Conservation (phyloP, 2,113 vertebrate species). For the Urocitellus parryii region DNA sequence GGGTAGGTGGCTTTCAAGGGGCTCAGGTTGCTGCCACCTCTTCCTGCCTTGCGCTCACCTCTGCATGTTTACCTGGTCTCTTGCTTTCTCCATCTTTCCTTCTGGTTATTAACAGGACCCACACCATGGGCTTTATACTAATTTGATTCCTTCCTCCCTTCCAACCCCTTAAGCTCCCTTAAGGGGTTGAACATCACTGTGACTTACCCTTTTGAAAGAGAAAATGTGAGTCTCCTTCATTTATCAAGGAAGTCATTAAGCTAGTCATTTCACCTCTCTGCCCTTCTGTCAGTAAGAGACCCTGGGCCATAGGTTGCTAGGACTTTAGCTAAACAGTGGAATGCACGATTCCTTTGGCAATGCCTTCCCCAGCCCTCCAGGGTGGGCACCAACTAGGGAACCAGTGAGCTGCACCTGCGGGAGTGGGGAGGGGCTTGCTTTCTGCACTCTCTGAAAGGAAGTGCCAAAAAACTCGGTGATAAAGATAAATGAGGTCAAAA, state of each 20-base stretch:
- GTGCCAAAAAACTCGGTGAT: too few species aligned
- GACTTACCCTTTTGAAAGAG: slow-evolving; percentile 57
- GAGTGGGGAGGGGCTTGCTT: too few species aligned
- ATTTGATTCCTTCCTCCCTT: background rate
- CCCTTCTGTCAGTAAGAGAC: background rate
- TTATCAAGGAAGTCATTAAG: slow-evolving; percentile 26
- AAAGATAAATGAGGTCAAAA: too few species aligned
- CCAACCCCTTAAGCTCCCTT: background rate
- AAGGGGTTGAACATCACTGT: background rate
- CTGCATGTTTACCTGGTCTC: fast-evolving
- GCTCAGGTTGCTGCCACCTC: background rate
- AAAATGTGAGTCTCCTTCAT: slow-evolving; percentile 24
- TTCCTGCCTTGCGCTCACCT: background rate
- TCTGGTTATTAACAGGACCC: background rate
- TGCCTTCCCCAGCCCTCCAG: too few species aligned
- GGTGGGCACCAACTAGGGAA: too few species aligned
- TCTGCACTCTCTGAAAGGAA: too few species aligned
- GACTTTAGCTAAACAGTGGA: too few species aligned
- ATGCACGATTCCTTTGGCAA: too few species aligned
- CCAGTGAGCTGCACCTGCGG: too few species aligned
- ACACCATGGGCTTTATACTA: background rate
- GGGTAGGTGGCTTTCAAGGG: fast-evolving
- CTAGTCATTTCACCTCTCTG: background rate
- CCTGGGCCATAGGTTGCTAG: too few species aligned
- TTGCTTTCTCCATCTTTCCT: background rate